Base-by-base conservation (phyloP, 2,888 invertebrate genomes). In the Drosophila affinis region DNA sequence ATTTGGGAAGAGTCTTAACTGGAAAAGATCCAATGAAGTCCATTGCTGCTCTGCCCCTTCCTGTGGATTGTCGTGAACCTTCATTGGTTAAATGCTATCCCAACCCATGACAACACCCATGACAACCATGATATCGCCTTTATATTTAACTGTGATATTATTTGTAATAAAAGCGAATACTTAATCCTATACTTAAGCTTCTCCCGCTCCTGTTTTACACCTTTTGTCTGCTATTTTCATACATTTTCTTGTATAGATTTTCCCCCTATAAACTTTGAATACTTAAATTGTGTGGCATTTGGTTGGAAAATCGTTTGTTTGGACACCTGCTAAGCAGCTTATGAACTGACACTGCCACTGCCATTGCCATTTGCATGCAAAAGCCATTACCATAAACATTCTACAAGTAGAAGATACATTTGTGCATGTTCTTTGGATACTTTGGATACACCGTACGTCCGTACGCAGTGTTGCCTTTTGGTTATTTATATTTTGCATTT, bases 401-500 rank as follows among this genome's bases (percentile, higher is more conserved):
- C 32, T 17, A 21, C 14, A n/a, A 21, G 17, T 53, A 57, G 6
- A 9, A 58, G 9, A 12, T 21, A 5, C 21, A 54, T 18, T 34
- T 32, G 39, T 18, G 17, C n/a, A 46, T 21, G 32, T 17, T 18
- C 17, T 4, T 48, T 58, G 10, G 39, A 39, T 46, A 45, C 44
- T 9, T 5, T 21, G 21, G 21, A 21, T 21, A 21, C 21, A 21
- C 21, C 21, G 21, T 21, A 21, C 39, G 29, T 9, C 21, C 21
- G 21, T 21, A 3, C 39, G 29, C 7, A 48, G 34, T 34, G 34
- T 34, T 34, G 34, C 34, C 12, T 69, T 67, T 47, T 21, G 34
- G 32, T 27, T 56, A 72, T 56, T 72, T 62, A 55, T 62, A 21
- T 62, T 55, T 48, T 24, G 17, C n/a, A 32, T 55, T 48, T 24